Percentiles rank a stretch among this genome's conserved stretches.
Conservation (phyloP, 2,888 invertebrate genomes). For the Cosmia trapezina region DNA sequence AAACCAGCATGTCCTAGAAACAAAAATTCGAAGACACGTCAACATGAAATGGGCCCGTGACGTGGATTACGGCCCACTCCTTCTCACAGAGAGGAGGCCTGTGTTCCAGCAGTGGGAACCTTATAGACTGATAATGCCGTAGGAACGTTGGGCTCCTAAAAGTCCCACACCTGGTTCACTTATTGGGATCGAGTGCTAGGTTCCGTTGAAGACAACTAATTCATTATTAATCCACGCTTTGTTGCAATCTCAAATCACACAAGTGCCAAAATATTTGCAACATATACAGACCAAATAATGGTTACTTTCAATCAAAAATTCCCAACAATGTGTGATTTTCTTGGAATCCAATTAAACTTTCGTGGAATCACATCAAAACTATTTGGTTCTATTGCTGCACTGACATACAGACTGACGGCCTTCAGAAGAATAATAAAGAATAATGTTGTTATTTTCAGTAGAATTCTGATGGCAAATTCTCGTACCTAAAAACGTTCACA, state of each 20-base stretch:
- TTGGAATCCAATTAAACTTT: constrained; percentile 34
- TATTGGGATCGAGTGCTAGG: not conserved
- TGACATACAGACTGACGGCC: not conserved
- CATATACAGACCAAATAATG: not conserved
- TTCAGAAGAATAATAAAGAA: not conserved
- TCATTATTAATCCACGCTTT: not conserved
- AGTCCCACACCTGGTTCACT: too few species aligned
- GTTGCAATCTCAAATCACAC: too few species aligned
- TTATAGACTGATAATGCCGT: not conserved
- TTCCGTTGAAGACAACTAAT: too few species aligned
- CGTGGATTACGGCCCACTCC: not conserved
- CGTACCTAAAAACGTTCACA: too few species aligned
- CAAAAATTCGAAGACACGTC: too few species aligned
- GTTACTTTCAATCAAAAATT: too few species aligned
- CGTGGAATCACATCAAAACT: not conserved
- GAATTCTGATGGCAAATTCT: too few species aligned
- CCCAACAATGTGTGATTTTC: not conserved
- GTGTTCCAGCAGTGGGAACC: not conserved
- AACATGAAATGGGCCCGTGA: too few species aligned
- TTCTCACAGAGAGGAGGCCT: not conserved
- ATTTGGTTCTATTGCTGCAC: not conserved
- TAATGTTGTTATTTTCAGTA: not conserved
- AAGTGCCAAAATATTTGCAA: not conserved
- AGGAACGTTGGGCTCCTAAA: too few species aligned
- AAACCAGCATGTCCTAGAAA: too few species aligned